Percentiles rank a stretch among this genome's conserved stretches.
Evolutionary conservation across 2,113 vertebrate genomes (phyloP).

Genomic region (Pavo muticus): DNA sequence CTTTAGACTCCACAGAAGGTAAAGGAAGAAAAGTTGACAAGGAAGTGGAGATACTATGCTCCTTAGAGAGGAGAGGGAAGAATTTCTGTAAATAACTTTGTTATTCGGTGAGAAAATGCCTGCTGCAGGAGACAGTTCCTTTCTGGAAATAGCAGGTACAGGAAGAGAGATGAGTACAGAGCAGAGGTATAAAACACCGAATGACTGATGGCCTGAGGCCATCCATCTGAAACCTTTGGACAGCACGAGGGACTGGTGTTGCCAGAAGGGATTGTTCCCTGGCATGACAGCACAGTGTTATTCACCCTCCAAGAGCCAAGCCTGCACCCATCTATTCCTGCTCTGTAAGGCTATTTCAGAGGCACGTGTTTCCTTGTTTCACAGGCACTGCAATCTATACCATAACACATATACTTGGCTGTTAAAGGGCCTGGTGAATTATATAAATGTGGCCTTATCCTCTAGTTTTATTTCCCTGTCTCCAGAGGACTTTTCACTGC

Average conservation of each 20-base stretch:
- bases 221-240: background rate
- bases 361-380: background rate
- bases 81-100: background rate
- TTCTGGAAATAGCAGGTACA: background rate
- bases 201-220: background rate
- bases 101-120: background rate
- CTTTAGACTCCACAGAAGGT: background rate
- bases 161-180: background rate
- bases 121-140: background rate
- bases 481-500: background rate
- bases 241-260: background rate
- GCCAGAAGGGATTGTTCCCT: background rate
- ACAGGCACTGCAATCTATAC: background rate
- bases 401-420: background rate
- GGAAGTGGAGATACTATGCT: background rate
- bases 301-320: background rate
- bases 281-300: background rate
- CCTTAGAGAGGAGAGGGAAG: background rate
- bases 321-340: background rate
- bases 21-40: background rate
- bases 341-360: background rate
- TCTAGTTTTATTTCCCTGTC: background rate
- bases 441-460: background rate
- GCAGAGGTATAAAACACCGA: accelerated
- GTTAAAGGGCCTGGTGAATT: background rate